Base-by-base conservation (phyloP, 2,113 vertebrate genomes). In the Callipepla californica region DNA sequence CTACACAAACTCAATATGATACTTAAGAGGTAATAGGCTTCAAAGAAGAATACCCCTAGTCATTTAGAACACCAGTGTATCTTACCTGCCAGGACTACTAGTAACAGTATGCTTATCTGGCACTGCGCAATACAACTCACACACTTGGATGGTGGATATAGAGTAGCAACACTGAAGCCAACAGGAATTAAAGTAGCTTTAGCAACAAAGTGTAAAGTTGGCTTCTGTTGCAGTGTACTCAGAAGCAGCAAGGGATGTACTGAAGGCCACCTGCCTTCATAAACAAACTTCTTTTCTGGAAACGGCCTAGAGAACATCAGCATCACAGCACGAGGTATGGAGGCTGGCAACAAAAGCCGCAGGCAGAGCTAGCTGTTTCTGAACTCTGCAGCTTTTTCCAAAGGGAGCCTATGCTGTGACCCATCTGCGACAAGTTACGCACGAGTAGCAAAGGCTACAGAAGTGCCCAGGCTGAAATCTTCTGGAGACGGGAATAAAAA, bases 291-390 rank as follows among this genome's bases (percentile, higher is more conserved):
- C 53, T n/a, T 73, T 25, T 9, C 55, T 53, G 55, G 18, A 58
- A 55, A 78, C 21, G 59, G 50, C 30, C 63, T 57, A 10, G 12
- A 80, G 78, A 20, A 5, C 8, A 20, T 1, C 0, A 11, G 15
- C 0, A 2, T 74, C 17, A 34, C 23, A 67, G 36, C 16, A 45
- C 9, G 28, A 45, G 21, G 2, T 5, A 3, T 2, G 57, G n/a
- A 80, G 26, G 42, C 20, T 38, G 30, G 42, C 17, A 66, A 80
- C 2, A 0, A 30, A 69, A 55, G 3, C 1, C 76, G 38, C 1
- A 3, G 20, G 21, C 2, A n/a, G 8, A 81, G 8, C 21, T 47
- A 55, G 22, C 47, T 14, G 8, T 17, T 85, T 19, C 32, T 36
- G 6, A 80, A 75, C 15, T 63, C 42, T 7, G 42, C 23, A 68